These are phyloP conservation scores for Tursiops truncatus DNA, from an alignment of 2,113 vertebrate genomes.

Conservation along the genomic window DNA sequence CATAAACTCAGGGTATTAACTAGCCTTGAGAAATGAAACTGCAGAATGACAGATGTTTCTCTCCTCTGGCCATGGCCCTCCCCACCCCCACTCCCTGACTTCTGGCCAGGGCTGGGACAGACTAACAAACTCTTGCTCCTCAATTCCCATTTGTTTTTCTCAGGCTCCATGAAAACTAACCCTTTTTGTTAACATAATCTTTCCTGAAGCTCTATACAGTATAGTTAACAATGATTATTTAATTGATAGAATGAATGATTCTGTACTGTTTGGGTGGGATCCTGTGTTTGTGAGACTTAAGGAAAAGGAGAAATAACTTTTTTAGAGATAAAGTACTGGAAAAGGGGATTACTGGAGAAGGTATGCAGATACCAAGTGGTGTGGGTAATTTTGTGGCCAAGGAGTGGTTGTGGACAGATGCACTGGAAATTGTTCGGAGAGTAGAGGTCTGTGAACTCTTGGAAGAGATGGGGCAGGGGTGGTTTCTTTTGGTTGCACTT, in stretches of 20 bases:
- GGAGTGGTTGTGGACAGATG: not conserved
- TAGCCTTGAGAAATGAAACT: conserved; percentile 40
- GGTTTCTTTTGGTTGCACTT: not conserved
- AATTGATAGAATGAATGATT: not conserved
- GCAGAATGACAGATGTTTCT: conserved; percentile 52
- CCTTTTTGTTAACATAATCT: not conserved
- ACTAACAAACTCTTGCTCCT: not conserved
- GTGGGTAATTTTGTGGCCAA: not conserved
- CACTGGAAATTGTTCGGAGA: not conserved
- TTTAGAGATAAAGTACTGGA: not conserved
- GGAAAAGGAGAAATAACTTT: not conserved
- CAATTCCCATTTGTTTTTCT: conserved; percentile 38
- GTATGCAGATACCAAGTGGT: not conserved
- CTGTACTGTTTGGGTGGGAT: not conserved
- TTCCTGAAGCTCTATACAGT: not conserved
- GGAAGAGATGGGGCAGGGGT: not conserved
- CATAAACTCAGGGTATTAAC: not conserved
- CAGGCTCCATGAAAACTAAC: not conserved
- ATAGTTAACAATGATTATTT: not conserved
- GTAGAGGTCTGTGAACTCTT: not conserved
- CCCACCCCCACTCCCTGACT: not conserved
- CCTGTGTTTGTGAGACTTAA: conserved; percentile 19
- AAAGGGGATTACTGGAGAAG: not conserved
- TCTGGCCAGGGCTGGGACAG: not conserved
- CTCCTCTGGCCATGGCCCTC: not conserved